These are phyloP conservation scores for Eubasilissa splendida DNA, from an alignment of 2,888 invertebrate genomes.

Conservation along the genomic window DNA sequence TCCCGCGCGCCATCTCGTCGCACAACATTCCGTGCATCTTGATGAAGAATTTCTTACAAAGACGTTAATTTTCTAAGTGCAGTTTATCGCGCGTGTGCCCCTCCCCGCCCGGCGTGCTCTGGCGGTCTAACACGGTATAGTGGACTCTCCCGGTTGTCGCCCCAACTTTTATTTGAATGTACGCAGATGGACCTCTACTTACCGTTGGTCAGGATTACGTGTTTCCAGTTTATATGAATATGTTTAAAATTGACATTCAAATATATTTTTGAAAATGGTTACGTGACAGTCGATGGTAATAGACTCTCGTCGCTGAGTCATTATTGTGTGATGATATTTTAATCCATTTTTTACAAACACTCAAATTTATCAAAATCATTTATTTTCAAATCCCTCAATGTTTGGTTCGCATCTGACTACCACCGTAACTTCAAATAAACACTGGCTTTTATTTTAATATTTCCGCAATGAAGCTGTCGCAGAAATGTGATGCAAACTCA, in stretches of 20 bases:
- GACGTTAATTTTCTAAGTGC: background rate
- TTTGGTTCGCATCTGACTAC: background rate
- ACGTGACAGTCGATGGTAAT: conserved; percentile 4
- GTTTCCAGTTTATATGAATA: conserved; percentile 18
- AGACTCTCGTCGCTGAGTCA: background rate
- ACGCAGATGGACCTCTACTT: conserved; percentile 5
- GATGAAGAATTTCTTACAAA: conserved; percentile 1
- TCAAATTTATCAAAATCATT: conserved; percentile 6
- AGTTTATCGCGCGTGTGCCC: background rate
- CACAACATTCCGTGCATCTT: background rate
- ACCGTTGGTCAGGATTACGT: background rate
- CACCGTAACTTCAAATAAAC: background rate
- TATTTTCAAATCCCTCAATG: background rate
- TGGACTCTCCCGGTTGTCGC: conserved; percentile 7
- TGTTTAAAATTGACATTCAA: conserved; percentile 24
- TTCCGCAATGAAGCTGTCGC: no score
- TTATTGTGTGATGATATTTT: conserved; percentile 21
- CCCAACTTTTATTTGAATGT: conserved; percentile 9
- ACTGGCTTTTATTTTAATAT: background rate
- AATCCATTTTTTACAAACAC: conserved; percentile 30
- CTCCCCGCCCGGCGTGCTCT: background rate
- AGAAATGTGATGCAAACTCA: no score
- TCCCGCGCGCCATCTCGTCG: background rate
- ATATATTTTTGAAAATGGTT: conserved; percentile 22
- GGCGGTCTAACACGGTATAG: background rate